A percentile compares a stretch with the other conserved stretches of the same genome.
Conservation (phyloP, 2,113 vertebrate genomes). For the Macquaria australasica region DNA sequence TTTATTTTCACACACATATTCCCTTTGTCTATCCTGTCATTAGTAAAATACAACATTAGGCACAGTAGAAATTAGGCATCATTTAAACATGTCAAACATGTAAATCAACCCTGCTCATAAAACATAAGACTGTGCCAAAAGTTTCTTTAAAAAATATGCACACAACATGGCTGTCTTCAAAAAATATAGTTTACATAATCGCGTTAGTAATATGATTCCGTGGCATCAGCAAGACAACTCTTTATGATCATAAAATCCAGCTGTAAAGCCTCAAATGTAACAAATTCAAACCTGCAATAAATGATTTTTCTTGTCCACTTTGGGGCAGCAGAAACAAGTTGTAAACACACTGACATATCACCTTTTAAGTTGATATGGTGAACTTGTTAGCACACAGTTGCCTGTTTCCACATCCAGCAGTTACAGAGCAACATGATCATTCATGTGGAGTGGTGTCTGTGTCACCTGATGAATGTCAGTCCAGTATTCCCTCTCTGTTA, state of each 20-base stretch:
- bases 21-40: constrained; percentile 61
- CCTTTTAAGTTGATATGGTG: background rate
- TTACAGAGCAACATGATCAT: background rate
- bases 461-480: background rate
- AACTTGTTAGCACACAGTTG: background rate
- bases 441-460: background rate
- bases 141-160: background rate
- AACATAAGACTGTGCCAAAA: constrained; percentile 10
- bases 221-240: background rate
- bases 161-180: background rate
- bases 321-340: background rate
- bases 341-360: background rate
- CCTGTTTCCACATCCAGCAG: background rate
- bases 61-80: background rate
- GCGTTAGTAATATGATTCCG: constrained; percentile 12
- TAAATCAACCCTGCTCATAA: constrained; percentile 21
- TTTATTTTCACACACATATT: constrained; percentile 52
- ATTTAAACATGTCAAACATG: constrained; percentile 17
- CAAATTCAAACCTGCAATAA: background rate
- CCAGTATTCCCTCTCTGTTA: too few species aligned
- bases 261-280: background rate
- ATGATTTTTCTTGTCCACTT: background rate
- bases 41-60: constrained; percentile 39
- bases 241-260: background rate
- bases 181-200: background rate